Evolutionary conservation across 2,888 invertebrate species (phyloP).

Genomic region (Congeria kusceri): DNA sequence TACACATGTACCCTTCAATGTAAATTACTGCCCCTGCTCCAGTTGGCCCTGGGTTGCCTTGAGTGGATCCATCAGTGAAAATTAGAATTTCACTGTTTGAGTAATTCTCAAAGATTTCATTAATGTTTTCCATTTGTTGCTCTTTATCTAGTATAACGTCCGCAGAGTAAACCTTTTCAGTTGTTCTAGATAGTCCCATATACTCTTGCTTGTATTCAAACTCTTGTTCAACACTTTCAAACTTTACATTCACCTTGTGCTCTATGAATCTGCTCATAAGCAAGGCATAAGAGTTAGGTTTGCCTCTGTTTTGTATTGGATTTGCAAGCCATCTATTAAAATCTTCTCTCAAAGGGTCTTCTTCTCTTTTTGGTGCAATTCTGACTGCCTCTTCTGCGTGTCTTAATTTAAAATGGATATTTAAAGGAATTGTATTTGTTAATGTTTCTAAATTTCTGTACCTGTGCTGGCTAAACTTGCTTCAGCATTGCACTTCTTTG

Average conservation of each 20-base stretch:
- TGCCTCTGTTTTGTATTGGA: not conserved
- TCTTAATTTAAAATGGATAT: slow-evolving; percentile 18
- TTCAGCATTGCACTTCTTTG: slow-evolving; percentile 30
- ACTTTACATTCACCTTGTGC: not conserved
- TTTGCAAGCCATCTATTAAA: slow-evolving; percentile 9
- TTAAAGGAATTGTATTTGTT: slow-evolving; percentile 15
- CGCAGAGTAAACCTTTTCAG: not conserved
- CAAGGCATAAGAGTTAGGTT: slow-evolving; percentile 1
- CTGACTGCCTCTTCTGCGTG: slow-evolving; percentile 10
- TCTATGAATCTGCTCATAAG: slow-evolving; percentile 15
- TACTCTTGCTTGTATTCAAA: slow-evolving; percentile 13
- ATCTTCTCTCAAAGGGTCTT: not conserved
- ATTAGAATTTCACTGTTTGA: not conserved
- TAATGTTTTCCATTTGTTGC: slow-evolving; percentile 19
- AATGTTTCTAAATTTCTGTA: slow-evolving; percentile 25
- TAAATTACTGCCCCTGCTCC: slow-evolving; percentile 21
- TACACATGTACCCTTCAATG: not conserved
- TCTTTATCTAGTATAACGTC: slow-evolving; percentile 1
- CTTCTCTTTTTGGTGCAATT: slow-evolving; percentile 2
- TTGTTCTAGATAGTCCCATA: slow-evolving; percentile 2
- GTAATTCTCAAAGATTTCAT: not conserved
- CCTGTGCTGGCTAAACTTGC: slow-evolving; percentile 6
- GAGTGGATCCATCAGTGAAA: slow-evolving; percentile 25
- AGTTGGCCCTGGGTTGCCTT: slow-evolving; percentile 22
- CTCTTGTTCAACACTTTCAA: slow-evolving; percentile 19